Evolutionary conservation across 2,888 invertebrate genomes (phyloP).

Genomic region (Thalpophila matura): DNA sequence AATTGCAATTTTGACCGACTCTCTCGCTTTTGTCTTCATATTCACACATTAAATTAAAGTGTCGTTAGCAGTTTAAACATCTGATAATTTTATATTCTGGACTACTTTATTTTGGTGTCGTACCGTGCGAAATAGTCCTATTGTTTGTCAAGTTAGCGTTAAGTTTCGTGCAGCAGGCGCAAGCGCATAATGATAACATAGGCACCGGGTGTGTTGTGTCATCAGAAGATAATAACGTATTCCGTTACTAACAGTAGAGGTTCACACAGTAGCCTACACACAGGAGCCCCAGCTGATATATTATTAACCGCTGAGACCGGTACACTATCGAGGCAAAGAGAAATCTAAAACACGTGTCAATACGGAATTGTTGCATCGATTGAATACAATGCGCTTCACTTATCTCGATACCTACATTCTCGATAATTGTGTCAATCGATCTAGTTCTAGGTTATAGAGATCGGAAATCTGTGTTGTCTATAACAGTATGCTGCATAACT

Average conservation of each 20-base stretch:
- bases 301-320: conserved; percentile 78
- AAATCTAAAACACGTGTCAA: conserved; percentile 70
- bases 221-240: conserved; percentile 79
- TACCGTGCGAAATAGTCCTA: conserved; percentile 50
- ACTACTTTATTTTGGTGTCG: conserved; percentile 35
- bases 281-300: conserved; percentile 74
- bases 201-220: conserved; percentile 67
- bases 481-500: neutral
- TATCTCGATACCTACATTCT: conserved; percentile 32
- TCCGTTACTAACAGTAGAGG: conserved; percentile 84
- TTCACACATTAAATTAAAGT: conserved; percentile 50
- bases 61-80: conserved; percentile 40
- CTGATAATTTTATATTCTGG: conserved; percentile 25
- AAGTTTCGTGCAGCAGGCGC: conserved; percentile 39
- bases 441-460: conserved; percentile 49
- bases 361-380: conserved; percentile 64
- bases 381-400: conserved; percentile 68
- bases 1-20: conserved; percentile 11
- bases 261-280: conserved; percentile 75
- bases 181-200: conserved; percentile 41
- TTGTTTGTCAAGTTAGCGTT: conserved; percentile 49
- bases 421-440: conserved; percentile 56
- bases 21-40: conserved; percentile 24
- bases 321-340: conserved; percentile 79
- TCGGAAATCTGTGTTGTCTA: conserved; percentile 16